Base-by-base conservation (phyloP, 1,140 invertebrate species). In the Neuroterus valhalla region DNA sequence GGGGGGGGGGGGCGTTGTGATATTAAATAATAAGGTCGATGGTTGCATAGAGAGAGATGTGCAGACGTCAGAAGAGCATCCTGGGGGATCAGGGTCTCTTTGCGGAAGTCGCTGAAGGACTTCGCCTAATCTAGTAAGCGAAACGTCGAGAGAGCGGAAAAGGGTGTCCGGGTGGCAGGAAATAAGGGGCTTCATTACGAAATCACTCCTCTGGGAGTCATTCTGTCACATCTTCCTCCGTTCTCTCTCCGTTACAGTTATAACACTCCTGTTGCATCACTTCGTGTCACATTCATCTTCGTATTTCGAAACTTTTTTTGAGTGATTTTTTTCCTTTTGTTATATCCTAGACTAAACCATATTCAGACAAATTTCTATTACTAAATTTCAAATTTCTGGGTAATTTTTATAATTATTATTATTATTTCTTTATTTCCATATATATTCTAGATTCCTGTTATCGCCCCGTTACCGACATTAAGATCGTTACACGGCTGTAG, bases 131-230 rank as follows among this genome's bases (percentile, higher is more conserved):
- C 78, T 79, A 76, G 81, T 85, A 84, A 82, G 81, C 75, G 50
- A 21, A 66, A 74, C 77, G 76, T 68, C 69, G 71, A 31, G 55
- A 75, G 38, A 69, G 66, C 68, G 77, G 68, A 74, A 79, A 83
- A 83, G 79, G 79, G 78, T 84, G 79, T 83, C 78, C 77, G 12
- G 73, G 48, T 46, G 23, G 66, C 67, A 74, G 78, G 75, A 83
- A 81, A 81, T 79, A 77, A 82, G 81, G 82, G 81, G 78, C 80
- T 85, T 87, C 84, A 87, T 87, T 86, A 86, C 80, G 75, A 83
- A 86, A 85, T 84, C 81, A 84, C 84, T 81, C 85, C 82, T 82
- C 19, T n/a, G 85, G 81, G 86, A 85, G 79, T 83, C 82, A 72
- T 85, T 77, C 62, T 75, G 80, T 82, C 81, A 72, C 80, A 80